Percentiles rank a stretch among this genome's conserved stretches.
Conservation (phyloP, 2,888 invertebrate genomes). For the Chloromyia formosa region DNA sequence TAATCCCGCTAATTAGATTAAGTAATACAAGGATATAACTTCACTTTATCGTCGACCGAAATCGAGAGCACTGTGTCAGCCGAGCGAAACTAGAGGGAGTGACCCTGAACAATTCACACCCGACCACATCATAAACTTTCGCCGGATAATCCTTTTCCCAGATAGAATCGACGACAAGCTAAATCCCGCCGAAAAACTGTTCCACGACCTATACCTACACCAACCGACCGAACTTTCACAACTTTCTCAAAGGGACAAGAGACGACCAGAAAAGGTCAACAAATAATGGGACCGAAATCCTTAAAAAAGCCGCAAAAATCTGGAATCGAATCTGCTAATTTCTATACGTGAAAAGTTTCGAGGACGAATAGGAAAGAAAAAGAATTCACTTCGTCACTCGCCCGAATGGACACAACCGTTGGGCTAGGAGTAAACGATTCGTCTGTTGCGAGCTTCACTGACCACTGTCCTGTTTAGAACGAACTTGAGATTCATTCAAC, state of each 20-base stretch:
- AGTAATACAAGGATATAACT: constrained; percentile 19
- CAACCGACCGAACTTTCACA: background rate
- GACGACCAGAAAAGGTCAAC: background rate
- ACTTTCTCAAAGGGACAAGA: background rate
- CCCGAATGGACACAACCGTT: background rate
- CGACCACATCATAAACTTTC: background rate
- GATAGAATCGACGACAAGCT: constrained; percentile 1
- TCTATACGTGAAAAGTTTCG: constrained; percentile 7
- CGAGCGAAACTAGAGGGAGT: background rate
- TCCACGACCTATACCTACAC: background rate
- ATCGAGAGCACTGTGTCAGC: background rate
- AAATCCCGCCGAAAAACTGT: background rate
- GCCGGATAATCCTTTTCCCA: constrained; percentile 11
- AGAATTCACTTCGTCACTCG: background rate
- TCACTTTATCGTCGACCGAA: background rate
- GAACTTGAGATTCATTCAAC: background rate
- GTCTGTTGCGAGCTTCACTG: background rate
- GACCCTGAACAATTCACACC: background rate
- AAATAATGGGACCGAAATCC: constrained; percentile 2
- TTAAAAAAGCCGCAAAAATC: constrained; percentile 8
- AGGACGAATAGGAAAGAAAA: background rate
- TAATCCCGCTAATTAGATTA: constrained; percentile 34
- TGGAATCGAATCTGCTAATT: background rate
- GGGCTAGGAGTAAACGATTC: background rate
- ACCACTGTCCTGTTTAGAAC: background rate